Evolutionary conservation across 2,797 vertebrate species (phyloP).

Genomic region (Anguilla pacifica): DNA sequence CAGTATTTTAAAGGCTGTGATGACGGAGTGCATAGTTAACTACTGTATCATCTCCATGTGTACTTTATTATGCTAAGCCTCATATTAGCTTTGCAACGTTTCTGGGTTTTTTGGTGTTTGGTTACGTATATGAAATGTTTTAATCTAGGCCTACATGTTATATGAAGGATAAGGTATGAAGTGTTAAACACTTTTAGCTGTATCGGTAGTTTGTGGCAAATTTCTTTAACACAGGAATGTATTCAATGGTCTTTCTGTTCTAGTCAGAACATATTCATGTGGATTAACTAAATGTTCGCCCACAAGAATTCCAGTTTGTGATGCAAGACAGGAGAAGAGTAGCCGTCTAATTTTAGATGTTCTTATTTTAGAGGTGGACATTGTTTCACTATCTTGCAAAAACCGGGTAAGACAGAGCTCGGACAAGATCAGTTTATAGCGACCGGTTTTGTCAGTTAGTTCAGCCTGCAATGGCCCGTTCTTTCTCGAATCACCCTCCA

Average conservation of each 20-base stretch:
- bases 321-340: not conserved
- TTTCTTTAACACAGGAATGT: not conserved
- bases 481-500: not conserved
- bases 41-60: not conserved
- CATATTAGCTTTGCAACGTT: not conserved
- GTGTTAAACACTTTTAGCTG: not conserved
- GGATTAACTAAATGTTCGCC: not conserved
- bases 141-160: not conserved
- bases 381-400: not conserved
- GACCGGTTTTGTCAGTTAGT: not conserved
- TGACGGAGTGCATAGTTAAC: not conserved
- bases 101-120: not conserved
- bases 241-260: not conserved
- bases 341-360: not conserved
- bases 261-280: not conserved
- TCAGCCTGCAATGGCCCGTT: not conserved
- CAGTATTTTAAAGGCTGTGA: not conserved
- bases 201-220: not conserved
- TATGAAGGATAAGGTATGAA: not conserved
- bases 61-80: not conserved
- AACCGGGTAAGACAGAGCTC: not conserved
- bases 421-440: not conserved
- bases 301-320: not conserved
- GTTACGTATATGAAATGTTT: not conserved
- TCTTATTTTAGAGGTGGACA: conserved; percentile 10